Percentiles rank a stretch among this genome's conserved stretches.
Evolutionary conservation across 2,797 vertebrate species (phyloP).

Genomic region (Cryptoprocta ferox): DNA sequence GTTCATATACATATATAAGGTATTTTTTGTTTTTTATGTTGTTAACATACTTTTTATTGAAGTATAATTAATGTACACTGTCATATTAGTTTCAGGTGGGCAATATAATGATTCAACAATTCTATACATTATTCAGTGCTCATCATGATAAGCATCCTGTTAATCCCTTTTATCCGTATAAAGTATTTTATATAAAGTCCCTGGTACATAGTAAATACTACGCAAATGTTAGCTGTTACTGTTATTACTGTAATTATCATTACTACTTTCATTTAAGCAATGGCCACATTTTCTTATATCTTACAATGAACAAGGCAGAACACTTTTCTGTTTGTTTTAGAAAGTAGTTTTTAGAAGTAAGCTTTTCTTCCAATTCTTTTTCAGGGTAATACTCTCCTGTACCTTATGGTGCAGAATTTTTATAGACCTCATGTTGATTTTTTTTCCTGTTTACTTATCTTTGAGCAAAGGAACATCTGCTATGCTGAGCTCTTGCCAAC

Average conservation of each 20-base stretch:
- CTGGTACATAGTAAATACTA: neutral
- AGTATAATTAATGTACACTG: neutral
- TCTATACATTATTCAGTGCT: neutral
- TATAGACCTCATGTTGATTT: constrained; percentile 68
- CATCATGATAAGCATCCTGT: neutral
- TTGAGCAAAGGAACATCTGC: constrained; percentile 73
- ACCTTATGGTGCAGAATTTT: constrained; percentile 60
- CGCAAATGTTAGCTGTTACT: neutral
- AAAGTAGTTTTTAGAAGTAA: constrained; percentile 46
- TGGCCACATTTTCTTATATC: neutral
- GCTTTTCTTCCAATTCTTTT: constrained; percentile 32
- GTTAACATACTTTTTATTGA: neutral
- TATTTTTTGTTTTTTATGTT: neutral
- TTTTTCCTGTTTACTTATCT: constrained; percentile 59
- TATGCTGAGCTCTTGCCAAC: constrained; percentile 5
- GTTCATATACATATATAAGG: no score
- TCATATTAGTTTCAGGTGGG: neutral
- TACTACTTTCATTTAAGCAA: neutral
- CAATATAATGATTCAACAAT: neutral
- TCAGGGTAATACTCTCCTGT: constrained; percentile 24
- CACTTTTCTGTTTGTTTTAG: constrained; percentile 19
- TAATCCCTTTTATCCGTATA: neutral
- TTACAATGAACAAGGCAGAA: neutral
- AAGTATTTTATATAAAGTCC: neutral
- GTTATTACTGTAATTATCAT: neutral